These are phyloP conservation scores for Formica selysi DNA, from an alignment of 1,140 invertebrate species.

Conservation along the genomic window DNA sequence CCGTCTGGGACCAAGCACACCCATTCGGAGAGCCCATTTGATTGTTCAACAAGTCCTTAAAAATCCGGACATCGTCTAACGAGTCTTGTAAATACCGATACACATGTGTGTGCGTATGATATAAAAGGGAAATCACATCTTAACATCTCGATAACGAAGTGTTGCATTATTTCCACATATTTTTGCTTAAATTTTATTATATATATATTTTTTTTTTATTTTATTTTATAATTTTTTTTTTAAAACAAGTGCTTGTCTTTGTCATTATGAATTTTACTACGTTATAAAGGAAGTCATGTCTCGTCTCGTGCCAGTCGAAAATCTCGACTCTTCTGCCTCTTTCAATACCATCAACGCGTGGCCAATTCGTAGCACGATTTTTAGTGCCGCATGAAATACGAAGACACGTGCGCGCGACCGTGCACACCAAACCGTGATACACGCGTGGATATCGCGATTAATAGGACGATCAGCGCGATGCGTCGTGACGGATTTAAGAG, in stretches of 20 bases:
- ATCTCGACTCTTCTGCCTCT: conserved; percentile 24
- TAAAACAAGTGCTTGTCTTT: too few species aligned
- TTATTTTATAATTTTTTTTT: neutral
- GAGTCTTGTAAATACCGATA: conserved; percentile 44
- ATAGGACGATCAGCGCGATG: conserved; percentile 76
- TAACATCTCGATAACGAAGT: neutral
- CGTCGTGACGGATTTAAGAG: conserved; percentile 78
- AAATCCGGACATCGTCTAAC: conserved; percentile 51
- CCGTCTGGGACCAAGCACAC: conserved; percentile 75
- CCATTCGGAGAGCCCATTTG: conserved; percentile 68
- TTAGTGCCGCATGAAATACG: conserved; percentile 28
- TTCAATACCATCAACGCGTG: neutral
- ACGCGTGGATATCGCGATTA: conserved; percentile 70
- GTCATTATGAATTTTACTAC: too few species aligned
- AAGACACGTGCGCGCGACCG: neutral
- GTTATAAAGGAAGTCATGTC: neutral
- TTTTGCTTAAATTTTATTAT: neutral
- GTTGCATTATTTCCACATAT: neutral
- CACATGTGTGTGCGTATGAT: neutral
- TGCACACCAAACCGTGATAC: neutral
- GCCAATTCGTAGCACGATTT: conserved; percentile 53
- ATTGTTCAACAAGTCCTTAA: conserved; percentile 71
- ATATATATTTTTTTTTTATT: neutral
- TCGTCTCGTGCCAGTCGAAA: conserved; percentile 30
- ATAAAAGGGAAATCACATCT: conserved; percentile 21